Conservation (phyloP, 2,888 invertebrate genomes). For the Watsonalla cultraria region DNA sequence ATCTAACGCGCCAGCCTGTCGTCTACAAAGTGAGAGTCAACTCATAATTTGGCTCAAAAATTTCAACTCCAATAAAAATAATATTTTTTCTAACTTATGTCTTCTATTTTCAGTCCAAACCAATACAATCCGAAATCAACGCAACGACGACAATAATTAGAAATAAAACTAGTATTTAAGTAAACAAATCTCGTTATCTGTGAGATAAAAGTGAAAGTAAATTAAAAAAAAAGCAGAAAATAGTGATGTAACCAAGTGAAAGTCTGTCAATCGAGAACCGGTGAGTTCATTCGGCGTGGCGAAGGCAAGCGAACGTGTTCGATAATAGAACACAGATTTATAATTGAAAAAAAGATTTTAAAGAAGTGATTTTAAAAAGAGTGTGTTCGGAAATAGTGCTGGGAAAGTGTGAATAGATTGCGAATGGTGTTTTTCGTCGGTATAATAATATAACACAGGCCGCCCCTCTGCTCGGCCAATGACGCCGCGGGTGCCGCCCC, state of each 20-base stretch:
- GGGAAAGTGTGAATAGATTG: constrained; percentile 17
- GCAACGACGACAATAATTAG: constrained; percentile 3
- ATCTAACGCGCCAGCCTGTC: too few relatives aligned
- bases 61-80: too few relatives aligned
- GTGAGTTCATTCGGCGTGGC: neutral
- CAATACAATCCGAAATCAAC: neutral
- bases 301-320: constrained; percentile 2
- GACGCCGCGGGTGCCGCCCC: constrained; percentile 65
- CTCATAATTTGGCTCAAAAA: too few relatives aligned
- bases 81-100: neutral
- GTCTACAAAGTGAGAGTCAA: too few relatives aligned
- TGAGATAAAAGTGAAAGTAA: constrained; percentile 29
- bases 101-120: neutral
- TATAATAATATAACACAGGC: constrained; percentile 52
- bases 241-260: constrained; percentile 50
- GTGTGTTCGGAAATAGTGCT: constrained; percentile 7
- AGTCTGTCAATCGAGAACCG: constrained; percentile 42
- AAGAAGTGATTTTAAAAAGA: neutral
- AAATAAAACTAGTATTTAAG: neutral
- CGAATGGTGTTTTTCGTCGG: constrained; percentile 38
- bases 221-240: constrained; percentile 23
- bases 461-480: constrained; percentile 68
- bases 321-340: neutral
- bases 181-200: neutral
- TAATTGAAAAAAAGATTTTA: neutral